These are phyloP conservation scores for Lasius platythorax DNA, from an alignment of 2,888 invertebrate genomes.

Conservation along the genomic window DNA sequence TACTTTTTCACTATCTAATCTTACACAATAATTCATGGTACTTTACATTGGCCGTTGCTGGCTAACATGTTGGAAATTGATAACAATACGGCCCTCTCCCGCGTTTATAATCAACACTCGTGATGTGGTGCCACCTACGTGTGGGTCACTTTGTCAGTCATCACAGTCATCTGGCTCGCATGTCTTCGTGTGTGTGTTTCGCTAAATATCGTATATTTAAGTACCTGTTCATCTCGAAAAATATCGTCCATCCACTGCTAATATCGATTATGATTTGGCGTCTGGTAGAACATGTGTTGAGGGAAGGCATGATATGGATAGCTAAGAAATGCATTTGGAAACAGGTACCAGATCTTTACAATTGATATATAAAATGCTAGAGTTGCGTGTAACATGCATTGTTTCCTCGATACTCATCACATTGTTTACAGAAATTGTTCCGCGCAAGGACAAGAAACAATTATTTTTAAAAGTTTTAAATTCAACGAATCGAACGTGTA, in stretches of 20 bases:
- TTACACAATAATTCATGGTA: neutral
- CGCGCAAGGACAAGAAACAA: neutral
- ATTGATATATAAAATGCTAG: constrained; percentile 2
- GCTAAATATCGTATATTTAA: constrained; percentile 48
- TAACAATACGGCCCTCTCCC: constrained; percentile 60
- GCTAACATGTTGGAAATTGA: constrained; percentile 38
- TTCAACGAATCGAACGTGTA: neutral
- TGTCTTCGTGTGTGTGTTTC: neutral
- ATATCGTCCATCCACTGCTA: constrained; percentile 8
- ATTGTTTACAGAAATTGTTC: neutral
- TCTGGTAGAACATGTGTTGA: constrained; percentile 69
- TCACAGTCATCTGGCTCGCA: constrained; percentile 24
- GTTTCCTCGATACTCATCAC: neutral
- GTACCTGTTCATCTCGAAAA: constrained; percentile 39
- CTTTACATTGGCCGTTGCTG: neutral
- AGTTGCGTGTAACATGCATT: neutral
- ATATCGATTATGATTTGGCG: constrained; percentile 76
- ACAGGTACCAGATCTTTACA: constrained; percentile 68
- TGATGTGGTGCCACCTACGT: constrained; percentile 74
- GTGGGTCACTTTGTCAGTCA: constrained; percentile 71
- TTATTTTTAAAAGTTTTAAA: neutral
- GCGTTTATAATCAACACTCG: constrained; percentile 45
- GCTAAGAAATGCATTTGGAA: constrained; percentile 66
- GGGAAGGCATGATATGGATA: constrained; percentile 67
- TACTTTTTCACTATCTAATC: neutral